Evolutionary conservation across 2,888 invertebrate genomes (phyloP).

Genomic region (Xanthorhoe spadicearia): DNA sequence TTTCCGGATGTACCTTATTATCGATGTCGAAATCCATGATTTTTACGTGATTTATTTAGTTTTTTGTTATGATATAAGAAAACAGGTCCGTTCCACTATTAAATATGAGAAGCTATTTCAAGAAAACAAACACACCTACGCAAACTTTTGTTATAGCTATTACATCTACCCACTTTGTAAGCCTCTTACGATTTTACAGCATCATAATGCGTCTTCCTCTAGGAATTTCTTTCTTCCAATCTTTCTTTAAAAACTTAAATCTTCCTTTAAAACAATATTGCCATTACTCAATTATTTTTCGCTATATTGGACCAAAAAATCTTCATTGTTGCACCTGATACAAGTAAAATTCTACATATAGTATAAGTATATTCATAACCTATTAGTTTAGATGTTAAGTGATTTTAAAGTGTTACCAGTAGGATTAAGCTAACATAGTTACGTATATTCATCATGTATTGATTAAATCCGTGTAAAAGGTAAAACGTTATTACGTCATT

Average conservation of each 20-base stretch:
- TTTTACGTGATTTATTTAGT: too few species aligned
- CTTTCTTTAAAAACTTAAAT: not conserved
- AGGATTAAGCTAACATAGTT: not conserved
- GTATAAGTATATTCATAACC: conserved; percentile 8
- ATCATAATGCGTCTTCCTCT: not conserved
- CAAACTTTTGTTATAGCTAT: too few species aligned
- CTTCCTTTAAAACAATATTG: not conserved
- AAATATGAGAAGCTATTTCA: too few species aligned
- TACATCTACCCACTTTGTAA: too few species aligned
- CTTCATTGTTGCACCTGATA: conserved; percentile 1
- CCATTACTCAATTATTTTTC: not conserved
- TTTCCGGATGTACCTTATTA: too few species aligned
- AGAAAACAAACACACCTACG: too few species aligned
- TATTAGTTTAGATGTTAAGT: conserved; percentile 11
- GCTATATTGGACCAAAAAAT: not conserved
- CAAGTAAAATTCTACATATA: conserved; percentile 5
- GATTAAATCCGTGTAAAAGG: not conserved
- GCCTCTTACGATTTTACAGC: too few species aligned
- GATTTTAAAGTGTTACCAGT: conserved; percentile 21
- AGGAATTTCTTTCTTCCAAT: not conserved
- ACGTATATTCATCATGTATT: not conserved
- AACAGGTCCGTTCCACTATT: too few species aligned
- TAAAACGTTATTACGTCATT: not conserved
- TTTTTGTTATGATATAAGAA: too few species aligned
- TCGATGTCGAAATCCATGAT: too few species aligned